Percentiles rank a stretch among this genome's conserved stretches.
These are phyloP conservation scores for Nomia melanderi DNA, from an alignment of 1,140 invertebrate species.

Conservation along the genomic window DNA sequence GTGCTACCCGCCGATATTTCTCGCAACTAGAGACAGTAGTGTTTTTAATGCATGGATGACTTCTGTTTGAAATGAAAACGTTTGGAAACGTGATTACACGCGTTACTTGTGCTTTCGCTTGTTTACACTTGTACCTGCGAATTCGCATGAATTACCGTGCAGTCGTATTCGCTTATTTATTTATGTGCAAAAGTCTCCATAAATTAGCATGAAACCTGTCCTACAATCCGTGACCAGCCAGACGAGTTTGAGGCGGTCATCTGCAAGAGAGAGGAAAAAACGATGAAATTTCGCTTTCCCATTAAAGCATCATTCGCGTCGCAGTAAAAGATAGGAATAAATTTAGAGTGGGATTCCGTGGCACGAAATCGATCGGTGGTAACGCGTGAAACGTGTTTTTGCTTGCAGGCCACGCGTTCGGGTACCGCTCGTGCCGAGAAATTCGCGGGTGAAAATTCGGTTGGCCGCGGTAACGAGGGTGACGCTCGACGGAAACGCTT, in stretches of 20 bases:
- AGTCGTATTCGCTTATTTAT: background rate
- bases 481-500: no score
- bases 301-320: background rate
- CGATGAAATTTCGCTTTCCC: constrained; percentile 14
- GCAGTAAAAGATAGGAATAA: background rate
- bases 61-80: background rate
- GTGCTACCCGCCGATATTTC: background rate
- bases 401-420: background rate
- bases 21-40: background rate
- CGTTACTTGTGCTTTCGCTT: background rate
- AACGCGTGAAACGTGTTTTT: no score
- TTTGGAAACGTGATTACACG: background rate
- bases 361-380: no score
- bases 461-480: background rate
- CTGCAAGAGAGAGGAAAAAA: background rate
- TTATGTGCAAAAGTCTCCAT: background rate
- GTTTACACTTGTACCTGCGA: background rate
- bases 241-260: background rate
- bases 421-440: background rate
- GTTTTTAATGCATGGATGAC: no score
- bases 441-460: background rate
- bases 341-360: no score
- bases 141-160: no score
- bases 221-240: background rate
- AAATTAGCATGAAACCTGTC: background rate